Evolutionary conservation across 2,797 vertebrate species (phyloP).

Genomic region (Melanotaenia parkinsoni): DNA sequence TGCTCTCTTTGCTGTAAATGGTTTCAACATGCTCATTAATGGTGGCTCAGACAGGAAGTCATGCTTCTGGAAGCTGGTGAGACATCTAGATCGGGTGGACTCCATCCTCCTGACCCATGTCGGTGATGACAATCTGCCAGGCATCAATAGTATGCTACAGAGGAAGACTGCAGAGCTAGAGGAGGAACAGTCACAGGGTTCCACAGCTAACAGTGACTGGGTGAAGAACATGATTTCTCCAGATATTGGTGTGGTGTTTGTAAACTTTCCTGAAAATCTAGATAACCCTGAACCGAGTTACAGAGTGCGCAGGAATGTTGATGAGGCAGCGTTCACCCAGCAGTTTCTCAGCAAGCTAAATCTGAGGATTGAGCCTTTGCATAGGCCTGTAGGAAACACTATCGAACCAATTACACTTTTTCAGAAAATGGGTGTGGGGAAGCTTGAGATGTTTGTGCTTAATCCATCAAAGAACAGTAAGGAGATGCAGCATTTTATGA

Average conservation of each 20-base stretch:
- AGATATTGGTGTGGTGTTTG: conserved; percentile 95
- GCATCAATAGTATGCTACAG: conserved; percentile 96
- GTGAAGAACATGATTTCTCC: conserved; percentile 98
- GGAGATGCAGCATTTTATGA: conserved; percentile 95
- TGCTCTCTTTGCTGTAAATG: conserved; percentile 96
- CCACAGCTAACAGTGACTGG: conserved; percentile 95
- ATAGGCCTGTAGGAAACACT: conserved; percentile 87
- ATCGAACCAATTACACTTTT: conserved; percentile 95
- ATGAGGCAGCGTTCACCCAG: conserved; percentile 91
- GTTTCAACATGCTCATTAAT: conserved; percentile 98
- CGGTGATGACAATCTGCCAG: conserved; percentile 94
- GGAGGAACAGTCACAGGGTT: conserved; percentile 96
- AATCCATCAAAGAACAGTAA: conserved; percentile 95
- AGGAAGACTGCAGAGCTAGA: conserved; percentile 93
- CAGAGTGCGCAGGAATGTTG: conserved; percentile 88
- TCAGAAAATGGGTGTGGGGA: conserved; percentile 98
- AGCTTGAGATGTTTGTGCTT: conserved; percentile 97
- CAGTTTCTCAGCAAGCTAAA: conserved; percentile 93
- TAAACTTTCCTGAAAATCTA: conserved; percentile 93
- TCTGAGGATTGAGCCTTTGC: conserved; percentile 92
- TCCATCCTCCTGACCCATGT: conserved; percentile 96
- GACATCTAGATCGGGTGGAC: conserved; percentile 95
- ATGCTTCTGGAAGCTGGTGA: conserved; percentile 98
- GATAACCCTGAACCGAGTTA: conserved; percentile 87
- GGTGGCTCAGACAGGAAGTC: conserved; percentile 96